Base-by-base conservation (phyloP, 2,888 invertebrate genomes). In the Athalia circularis region DNA sequence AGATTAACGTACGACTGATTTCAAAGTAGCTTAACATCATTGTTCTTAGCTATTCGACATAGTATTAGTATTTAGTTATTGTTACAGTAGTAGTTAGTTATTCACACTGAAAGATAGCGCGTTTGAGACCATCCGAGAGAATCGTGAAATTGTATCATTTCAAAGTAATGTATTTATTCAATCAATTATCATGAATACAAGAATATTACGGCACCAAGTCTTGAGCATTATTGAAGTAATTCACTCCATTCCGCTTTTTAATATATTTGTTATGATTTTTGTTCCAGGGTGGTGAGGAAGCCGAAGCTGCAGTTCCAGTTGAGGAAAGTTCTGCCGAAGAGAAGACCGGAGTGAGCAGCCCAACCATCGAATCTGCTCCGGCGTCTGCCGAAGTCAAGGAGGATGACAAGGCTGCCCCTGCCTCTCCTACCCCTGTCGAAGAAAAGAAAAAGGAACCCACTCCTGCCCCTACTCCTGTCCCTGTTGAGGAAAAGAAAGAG, bases 251-350 rank as follows among this genome's bases (percentile, higher is more conserved):
- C 13, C 15, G 0, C 4, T 50, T 11, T 9, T 48, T 15, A 68
- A 68, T 8, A 29, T 29, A 29, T 68, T 68, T 13, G 43, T 72
- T 5, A 5, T 13, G 13, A 43, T 61, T 65, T 59, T 65, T 65
- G 80, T 83, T 82, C n/a, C 83, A 90, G 90, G 88, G 89, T 79
- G 88, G 89, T 43, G 90, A 90, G 78, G 90, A 90, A 61, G 84
- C 85, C 3, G 90, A 88, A 77, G 81, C 81, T 57, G 79, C 83
- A 52, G 83, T 80, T 50, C 80, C 80, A 54, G 79, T 47, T 79
- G 80, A 79, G 77, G 83, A 82, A 78, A 86, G 86, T 79, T 86
- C 87, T 50, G 81, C 83, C 48, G 88, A 88, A 65, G 88, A 87
- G 43, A 87, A 88, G 61, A 86, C 88, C 15, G 82, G 83, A 15